Conservation (phyloP, 2,888 invertebrate genomes). For the Cosmia trapezina region DNA sequence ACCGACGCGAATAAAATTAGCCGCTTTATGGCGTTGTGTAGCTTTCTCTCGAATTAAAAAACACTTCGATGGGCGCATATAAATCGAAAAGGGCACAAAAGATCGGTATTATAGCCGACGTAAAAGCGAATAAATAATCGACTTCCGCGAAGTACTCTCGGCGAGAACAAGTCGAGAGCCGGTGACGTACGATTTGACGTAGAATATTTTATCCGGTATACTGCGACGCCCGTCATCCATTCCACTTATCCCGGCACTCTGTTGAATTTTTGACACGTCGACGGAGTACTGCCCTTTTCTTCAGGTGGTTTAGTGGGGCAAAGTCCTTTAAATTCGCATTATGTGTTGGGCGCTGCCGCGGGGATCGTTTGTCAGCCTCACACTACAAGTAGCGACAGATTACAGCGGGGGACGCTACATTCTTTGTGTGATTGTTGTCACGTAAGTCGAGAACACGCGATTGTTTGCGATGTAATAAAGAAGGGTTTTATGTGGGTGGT, state of each 20-base stretch:
- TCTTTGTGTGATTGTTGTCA: slow-evolving; percentile 56
- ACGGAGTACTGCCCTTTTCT: slow-evolving; percentile 85
- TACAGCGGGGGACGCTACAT: slow-evolving; percentile 60
- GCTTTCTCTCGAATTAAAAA: slow-evolving; percentile 71
- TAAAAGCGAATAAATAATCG: slow-evolving; percentile 89
- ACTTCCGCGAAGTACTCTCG: slow-evolving; percentile 87
- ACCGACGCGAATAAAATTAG: slow-evolving; percentile 65
- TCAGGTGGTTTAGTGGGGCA: slow-evolving; percentile 85
- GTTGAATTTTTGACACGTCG: slow-evolving; percentile 89
- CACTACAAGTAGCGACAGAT: slow-evolving; percentile 67
- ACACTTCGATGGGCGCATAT: slow-evolving; percentile 76
- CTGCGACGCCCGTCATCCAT: slow-evolving; percentile 86
- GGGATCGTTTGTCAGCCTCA: slow-evolving; percentile 73
- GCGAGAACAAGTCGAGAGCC: slow-evolving; percentile 86
- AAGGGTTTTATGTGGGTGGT: slow-evolving; percentile 38
- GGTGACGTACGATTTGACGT: slow-evolving; percentile 90
- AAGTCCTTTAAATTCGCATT: slow-evolving; percentile 86
- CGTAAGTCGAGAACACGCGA: slow-evolving; percentile 54
- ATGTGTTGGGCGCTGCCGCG: slow-evolving; percentile 67
- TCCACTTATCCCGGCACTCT: slow-evolving; percentile 89
- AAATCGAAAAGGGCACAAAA: slow-evolving; percentile 85
- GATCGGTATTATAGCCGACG: slow-evolving; percentile 82
- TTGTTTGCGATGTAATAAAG: slow-evolving; percentile 52
- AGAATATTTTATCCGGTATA: slow-evolving; percentile 89
- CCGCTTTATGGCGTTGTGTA: slow-evolving; percentile 45